These are phyloP conservation scores for Corythaeola cristata DNA, from an alignment of 2,113 vertebrate genomes.

Conservation along the genomic window DNA sequence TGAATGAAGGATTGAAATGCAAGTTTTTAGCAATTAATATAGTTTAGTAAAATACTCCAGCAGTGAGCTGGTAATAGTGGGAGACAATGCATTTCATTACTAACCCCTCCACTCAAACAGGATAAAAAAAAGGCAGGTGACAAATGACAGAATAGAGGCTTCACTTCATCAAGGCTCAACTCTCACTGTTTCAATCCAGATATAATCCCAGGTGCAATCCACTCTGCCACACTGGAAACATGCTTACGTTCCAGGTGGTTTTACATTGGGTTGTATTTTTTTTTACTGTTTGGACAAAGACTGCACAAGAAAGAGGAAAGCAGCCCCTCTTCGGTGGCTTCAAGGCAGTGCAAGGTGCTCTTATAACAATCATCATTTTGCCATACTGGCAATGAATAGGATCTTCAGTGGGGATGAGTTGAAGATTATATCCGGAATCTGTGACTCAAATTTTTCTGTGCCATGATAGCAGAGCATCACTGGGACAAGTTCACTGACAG, in stretches of 20 bases:
- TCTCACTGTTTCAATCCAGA: not conserved
- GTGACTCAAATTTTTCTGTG: not conserved
- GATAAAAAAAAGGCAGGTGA: not conserved
- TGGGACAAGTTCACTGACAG: not conserved
- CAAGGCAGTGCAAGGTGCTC: not conserved
- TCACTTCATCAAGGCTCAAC: not conserved
- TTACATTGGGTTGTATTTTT: not conserved
- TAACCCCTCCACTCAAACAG: not conserved
- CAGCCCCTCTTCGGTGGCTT: not conserved
- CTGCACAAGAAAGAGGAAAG: not conserved
- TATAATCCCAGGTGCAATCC: not conserved
- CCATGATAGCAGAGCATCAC: not conserved
- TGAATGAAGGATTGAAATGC: slow-evolving; percentile 1
- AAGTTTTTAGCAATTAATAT: slow-evolving; percentile 44
- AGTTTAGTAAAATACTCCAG: slow-evolving; percentile 31
- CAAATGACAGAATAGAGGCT: not conserved
- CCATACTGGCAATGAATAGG: not conserved
- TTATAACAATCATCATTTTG: not conserved
- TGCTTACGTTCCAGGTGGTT: not conserved
- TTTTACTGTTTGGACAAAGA: not conserved
- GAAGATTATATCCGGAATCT: not conserved
- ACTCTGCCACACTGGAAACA: not conserved
- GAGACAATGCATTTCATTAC: not conserved
- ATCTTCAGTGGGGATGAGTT: not conserved
- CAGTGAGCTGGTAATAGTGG: not conserved